Base-by-base conservation (phyloP, 2,113 vertebrate genomes). In the Embiotoca jacksoni region DNA sequence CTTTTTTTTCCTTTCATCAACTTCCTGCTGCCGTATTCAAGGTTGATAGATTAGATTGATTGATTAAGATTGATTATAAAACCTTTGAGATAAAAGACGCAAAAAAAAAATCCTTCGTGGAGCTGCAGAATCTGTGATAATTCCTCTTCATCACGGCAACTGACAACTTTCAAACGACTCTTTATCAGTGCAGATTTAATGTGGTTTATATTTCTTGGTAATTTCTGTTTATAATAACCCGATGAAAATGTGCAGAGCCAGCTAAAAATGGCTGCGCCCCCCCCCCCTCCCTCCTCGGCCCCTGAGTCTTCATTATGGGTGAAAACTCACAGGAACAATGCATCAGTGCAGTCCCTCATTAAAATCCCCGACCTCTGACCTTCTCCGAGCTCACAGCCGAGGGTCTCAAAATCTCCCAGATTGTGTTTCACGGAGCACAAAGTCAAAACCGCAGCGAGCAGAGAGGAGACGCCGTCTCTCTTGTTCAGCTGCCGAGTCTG, bases 301-400 rank as follows among this genome's bases (percentile, higher is more conserved):
- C 14, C 52, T 7, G 9, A 23, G 60, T 15, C 75, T 52, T 50
- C 73, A 64, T 52, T 46, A 46, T 7, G 23, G 23, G 13, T 13
- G 35, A 33, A 30, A 58, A 57, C 49, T 6, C 15, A 13, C 0
- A 47, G 57, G 15, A 74, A 37, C 41, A 52, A 58, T 37, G 58
- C 71, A 81, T 46, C 11, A 0, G 16, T 33, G 73, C 60, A 54
- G 73, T 2, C 53, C 56, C 84, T 88, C 88, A 63, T 87, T 91
- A 85, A 78, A 73, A 78, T 58, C 73, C 52, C n/a, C 9, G 61
- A 85, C 64, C 61, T 61, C 0, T 71, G 85, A 90, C 88, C 82
- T 87, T 78, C 85, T 44, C 55, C n/a, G 39, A 66, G 66, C 85
- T 44, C 55, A 30, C 35, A 66, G 66, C 57, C 7, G 33, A 47